These are phyloP conservation scores for Beris chalybata DNA, from an alignment of 2,888 invertebrate species.

Conservation along the genomic window DNA sequence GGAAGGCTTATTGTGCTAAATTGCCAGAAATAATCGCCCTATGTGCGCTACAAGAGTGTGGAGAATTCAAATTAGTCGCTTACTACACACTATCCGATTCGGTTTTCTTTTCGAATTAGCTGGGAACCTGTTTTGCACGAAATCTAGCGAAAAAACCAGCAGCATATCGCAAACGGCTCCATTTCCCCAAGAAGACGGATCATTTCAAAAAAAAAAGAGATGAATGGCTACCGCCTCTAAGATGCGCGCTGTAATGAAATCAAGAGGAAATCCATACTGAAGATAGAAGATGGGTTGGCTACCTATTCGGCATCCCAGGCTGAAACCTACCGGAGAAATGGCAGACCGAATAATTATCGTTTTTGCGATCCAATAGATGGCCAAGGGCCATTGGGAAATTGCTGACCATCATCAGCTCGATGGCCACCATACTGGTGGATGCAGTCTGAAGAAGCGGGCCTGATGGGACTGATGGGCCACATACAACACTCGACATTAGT, in stretches of 20 bases:
- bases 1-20: conserved; percentile 18
- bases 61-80: too few species aligned
- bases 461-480: neutral
- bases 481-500: neutral
- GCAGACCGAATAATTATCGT: conserved; percentile 24
- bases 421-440: too few species aligned
- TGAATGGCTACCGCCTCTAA: conserved; percentile 17
- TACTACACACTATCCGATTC: too few species aligned
- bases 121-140: too few species aligned
- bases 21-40: conserved; percentile 20
- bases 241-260: conserved; percentile 16
- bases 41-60: neutral
- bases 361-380: conserved; percentile 12
- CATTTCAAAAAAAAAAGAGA: conserved; percentile 16
- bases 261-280: conserved; percentile 22
- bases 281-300: neutral
- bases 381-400: conserved; percentile 23
- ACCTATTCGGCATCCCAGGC: too few species aligned
- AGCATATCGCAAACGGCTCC: too few species aligned
- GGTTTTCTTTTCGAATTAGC: too few species aligned
- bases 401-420: conserved; percentile 16
- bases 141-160: too few species aligned
- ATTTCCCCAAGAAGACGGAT: too few species aligned
- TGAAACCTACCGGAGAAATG: conserved; percentile 10
- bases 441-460: too few species aligned